Conservation (phyloP, 2,888 invertebrate species). For the Philereme transversata region DNA sequence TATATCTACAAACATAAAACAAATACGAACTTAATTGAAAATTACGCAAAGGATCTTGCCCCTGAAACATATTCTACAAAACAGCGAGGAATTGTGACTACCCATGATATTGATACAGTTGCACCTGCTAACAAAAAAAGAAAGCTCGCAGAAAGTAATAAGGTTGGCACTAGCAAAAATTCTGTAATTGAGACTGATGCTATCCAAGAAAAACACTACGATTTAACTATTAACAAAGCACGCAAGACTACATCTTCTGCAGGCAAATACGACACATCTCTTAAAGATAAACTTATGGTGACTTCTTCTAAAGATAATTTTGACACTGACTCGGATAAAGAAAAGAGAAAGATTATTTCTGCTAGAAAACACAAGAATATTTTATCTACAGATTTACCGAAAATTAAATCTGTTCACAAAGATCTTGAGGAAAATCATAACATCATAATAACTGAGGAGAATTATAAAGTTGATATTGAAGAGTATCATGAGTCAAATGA, state of each 20-base stretch:
- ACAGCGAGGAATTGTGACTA: neutral
- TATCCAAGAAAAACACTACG: neutral
- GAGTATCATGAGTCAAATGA: slow-evolving; percentile 8
- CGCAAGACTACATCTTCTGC: neutral
- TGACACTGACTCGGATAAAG: slow-evolving; percentile 1
- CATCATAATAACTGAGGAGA: neutral
- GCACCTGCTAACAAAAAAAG: slow-evolving; percentile 2
- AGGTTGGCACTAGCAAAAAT: neutral
- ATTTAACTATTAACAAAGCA: neutral
- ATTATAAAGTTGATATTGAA: neutral
- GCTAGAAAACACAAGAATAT: neutral
- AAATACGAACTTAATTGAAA: neutral
- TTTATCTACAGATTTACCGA: neutral
- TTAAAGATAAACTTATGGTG: neutral
- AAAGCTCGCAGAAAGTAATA: slow-evolving; percentile 3
- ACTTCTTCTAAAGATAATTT: neutral
- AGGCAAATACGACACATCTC: neutral
- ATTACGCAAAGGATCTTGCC: neutral
- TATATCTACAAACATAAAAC: slow-evolving; percentile 2
- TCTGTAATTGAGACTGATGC: neutral
- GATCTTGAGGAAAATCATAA: neutral
- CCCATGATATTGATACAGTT: neutral
- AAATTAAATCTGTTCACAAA: neutral
- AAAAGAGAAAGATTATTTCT: slow-evolving; percentile 2
- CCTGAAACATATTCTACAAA: neutral